A percentile compares a stretch with the other conserved stretches of the same genome.
These are phyloP conservation scores for Drosophila subobscura DNA, from an alignment of 1,140 invertebrate genomes.

Conservation along the genomic window DNA sequence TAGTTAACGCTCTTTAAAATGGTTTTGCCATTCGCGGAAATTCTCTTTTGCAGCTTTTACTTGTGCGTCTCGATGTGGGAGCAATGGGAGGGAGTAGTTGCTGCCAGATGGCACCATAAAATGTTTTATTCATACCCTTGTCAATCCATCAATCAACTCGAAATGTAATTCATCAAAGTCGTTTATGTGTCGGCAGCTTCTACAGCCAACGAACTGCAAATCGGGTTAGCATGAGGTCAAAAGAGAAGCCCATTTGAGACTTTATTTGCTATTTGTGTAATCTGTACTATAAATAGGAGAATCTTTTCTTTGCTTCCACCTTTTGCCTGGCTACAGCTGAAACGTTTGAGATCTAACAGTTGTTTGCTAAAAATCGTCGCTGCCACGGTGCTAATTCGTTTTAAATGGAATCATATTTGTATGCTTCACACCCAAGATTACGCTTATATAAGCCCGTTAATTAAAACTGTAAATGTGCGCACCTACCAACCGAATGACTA, in stretches of 20 bases:
- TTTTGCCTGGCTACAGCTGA: background rate
- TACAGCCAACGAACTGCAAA: constrained; percentile 34
- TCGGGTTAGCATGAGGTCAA: background rate
- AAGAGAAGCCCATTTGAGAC: too few species aligned
- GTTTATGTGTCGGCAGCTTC: constrained; percentile 32
- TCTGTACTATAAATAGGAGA: too few species aligned
- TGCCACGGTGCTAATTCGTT: constrained; percentile 50
- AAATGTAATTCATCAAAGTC: constrained; percentile 36
- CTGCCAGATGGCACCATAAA: constrained; percentile 1
- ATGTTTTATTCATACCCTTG: constrained; percentile 43
- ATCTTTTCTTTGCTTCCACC: too few species aligned
- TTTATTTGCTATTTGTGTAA: too few species aligned
- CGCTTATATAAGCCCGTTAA: constrained; percentile 31
- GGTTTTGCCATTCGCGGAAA: too few species aligned
- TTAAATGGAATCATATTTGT: constrained; percentile 65
- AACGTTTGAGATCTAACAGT: constrained; percentile 34
- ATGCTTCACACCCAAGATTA: constrained; percentile 47
- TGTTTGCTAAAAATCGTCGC: constrained; percentile 48
- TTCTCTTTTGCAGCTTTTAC: too few species aligned
- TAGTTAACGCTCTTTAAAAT: too few species aligned
- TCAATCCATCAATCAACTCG: constrained; percentile 22
- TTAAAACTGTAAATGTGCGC: constrained; percentile 26
- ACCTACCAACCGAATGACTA: constrained; percentile 23
- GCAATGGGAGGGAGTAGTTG: too few species aligned
- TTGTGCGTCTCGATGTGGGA: too few species aligned